phyloP scores from a whole-genome alignment of 35 echinoderm and acorn worm species.

The Diadema setosum region DNA sequence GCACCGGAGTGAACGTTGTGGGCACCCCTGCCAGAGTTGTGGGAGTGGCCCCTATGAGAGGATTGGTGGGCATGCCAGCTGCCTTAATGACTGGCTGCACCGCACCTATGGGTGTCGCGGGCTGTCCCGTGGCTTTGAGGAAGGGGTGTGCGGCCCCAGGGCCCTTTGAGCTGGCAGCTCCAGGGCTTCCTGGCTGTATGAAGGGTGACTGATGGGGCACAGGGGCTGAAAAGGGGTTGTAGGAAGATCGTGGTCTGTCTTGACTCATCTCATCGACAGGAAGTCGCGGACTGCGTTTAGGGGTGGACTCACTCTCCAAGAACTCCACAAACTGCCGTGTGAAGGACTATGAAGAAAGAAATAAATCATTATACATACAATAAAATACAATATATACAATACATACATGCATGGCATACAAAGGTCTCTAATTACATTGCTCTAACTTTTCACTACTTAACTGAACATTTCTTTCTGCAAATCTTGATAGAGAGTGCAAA shows the following conservation, averaged over 20 bases:
- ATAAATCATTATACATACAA: too few relatives aligned
- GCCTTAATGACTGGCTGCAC: neutral
- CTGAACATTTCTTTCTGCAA: too few relatives aligned
- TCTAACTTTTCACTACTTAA: too few relatives aligned
- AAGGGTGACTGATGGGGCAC: slow-evolving; percentile 79
- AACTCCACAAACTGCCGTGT: slow-evolving; percentile 88
- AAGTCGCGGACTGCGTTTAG: slow-evolving; percentile 47
- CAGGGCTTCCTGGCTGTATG: slow-evolving; percentile 52
- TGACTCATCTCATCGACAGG: slow-evolving; percentile 92
- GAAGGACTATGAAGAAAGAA: slow-evolving; percentile 67
- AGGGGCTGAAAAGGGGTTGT: slow-evolving; percentile 96
- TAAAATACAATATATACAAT: too few relatives aligned
- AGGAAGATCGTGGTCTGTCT: slow-evolving; percentile 47
- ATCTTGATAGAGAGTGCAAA: too few relatives aligned
- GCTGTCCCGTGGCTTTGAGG: slow-evolving; percentile 11
- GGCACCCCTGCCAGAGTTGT: neutral
- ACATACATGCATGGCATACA: too few relatives aligned
- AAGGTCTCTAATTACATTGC: too few relatives aligned
- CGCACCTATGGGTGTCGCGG: neutral
- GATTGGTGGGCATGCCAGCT: neutral
- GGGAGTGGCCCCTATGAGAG: neutral
- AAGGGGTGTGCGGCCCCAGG: neutral
- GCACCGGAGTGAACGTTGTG: neutral
- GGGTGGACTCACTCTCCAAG: slow-evolving; percentile 76
- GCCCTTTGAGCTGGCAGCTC: neutral